phyloP scores from a whole-genome alignment of 2,888 invertebrate species.

The Acronicta aceris region DNA sequence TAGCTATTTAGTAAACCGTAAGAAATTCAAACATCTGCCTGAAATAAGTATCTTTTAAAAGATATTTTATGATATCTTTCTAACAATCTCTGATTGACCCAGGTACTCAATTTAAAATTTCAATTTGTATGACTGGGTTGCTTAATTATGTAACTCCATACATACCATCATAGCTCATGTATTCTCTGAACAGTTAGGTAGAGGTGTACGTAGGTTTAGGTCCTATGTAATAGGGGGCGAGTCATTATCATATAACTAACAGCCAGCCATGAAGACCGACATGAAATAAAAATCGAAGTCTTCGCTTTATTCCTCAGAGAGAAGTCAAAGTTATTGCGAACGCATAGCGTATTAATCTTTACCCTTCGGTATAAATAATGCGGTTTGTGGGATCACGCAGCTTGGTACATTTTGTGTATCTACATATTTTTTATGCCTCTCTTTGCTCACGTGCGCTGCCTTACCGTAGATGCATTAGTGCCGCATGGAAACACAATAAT shows the following conservation, averaged over 20 bases:
- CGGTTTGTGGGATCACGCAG: slow-evolving; percentile 9
- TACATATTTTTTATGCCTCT: background rate
- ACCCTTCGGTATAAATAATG: slow-evolving; percentile 16
- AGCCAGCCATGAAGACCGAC: too few species aligned
- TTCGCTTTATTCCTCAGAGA: background rate
- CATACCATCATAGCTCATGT: too few species aligned
- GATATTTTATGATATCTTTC: background rate
- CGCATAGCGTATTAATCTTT: slow-evolving; percentile 37
- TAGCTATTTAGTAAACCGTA: too few species aligned
- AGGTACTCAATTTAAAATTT: too few species aligned
- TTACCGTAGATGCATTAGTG: slow-evolving; percentile 10
- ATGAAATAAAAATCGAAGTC: too few species aligned
- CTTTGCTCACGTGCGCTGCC: background rate
- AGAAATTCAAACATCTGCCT: background rate
- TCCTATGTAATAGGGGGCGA: too few species aligned
- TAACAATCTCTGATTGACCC: too few species aligned
- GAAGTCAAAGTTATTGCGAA: slow-evolving; percentile 16
- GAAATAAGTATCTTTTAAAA: background rate
- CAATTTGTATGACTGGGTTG: too few species aligned
- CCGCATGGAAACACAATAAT: slow-evolving; percentile 16
- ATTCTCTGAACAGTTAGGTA: too few species aligned
- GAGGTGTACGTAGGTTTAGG: too few species aligned
- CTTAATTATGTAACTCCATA: too few species aligned
- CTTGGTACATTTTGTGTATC: background rate
- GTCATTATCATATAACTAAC: too few species aligned